Evolutionary conservation across 2,113 vertebrate species (phyloP), one percentile per base, ranked within the genome.

Genomic region (Tupaia tana): DNA sequence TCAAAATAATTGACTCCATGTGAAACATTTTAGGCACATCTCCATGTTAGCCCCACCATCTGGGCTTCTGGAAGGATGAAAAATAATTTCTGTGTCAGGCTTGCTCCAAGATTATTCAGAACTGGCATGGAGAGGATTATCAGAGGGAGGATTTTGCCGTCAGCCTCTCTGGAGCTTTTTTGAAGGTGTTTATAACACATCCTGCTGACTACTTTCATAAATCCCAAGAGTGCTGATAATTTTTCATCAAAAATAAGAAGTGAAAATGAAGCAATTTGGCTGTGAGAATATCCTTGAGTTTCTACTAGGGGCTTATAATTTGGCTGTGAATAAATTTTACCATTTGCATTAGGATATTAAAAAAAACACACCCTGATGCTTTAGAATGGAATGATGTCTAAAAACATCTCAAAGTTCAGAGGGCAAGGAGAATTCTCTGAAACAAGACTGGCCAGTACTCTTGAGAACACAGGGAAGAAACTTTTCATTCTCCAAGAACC

Each of bases 151-250:
- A 34, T 58, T 63, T 10, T 15, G 31, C 91, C 85, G 91, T 71
- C n/a, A 31, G 52, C 56, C 69, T 86, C 95, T 95, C 79, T 86
- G 91, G 80, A 80, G 78, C 59, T 54, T 92, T 93, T 84, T 66
- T 31, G 0, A 97, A 92, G 87, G 93, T 94, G 97, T 89, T 96
- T 98, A n/a, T 93, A 89, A 96, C 97, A 93, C 61, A 87, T 87
- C 90, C 95, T 93, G 87, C 90, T 92, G 94, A 92, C 89, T 79
- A 81, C 82, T 86, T 90, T 73, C 92, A 97, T 97, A 94, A 98
- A 93, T 96, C 93, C 93, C 97, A 86, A 95, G 59, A 94, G 83
- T 1, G 12, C 90, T 92, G 22, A 82, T 93, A 93, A 93, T 94
- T 96, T 95, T 58, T 56, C 64, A 91, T 95, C 22, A 92, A 89